Base-by-base conservation (phyloP, 1,140 invertebrate species). In the Halotydeus destructor region DNA sequence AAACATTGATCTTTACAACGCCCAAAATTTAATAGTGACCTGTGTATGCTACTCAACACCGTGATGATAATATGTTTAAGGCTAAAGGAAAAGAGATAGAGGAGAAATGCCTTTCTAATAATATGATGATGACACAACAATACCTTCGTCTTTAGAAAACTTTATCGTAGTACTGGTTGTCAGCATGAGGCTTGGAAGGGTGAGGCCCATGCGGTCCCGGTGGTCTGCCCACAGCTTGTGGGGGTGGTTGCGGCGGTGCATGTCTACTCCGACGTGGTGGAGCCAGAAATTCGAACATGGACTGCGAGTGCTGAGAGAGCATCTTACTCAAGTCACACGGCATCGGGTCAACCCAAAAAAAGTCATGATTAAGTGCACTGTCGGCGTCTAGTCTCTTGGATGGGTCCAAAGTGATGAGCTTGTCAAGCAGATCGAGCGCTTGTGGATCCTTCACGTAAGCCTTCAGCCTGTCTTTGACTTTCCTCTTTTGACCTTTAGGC, bases 261-360 rank as follows among this genome's bases (percentile, higher is more conserved):
- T n/a, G n/a, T n/a, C n/a, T n/a, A n/a, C n/a, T n/a, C n/a, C 60
- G 40, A n/a, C 61, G 49, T 1, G 79, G 78, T 1, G 83, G 84
- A 0, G 85, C 83, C 34, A 91, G 61, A 57, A 82, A 94, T 59
- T 94, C 88, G 56, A 94, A 94, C 85, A 93, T 94, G 57, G 82
- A 89, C 51, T 85, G 83, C 0, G 75, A 76, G 56, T 91, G 84
- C 53, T 88, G 80, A 0, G 81, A 81, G 34, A 96, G 60, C 84
- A 93, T 93, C 63, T 80, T 82, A 22, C 72, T 78, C 1, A 94
- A 62, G 55, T 91, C 84, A 54, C 74, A 76, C 0, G 88, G 86
- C 75, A 89, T 80, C 23, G 93, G 91, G 57, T 93, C 86, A 1
- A 75, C 83, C 84, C 86, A 97, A 59, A 97, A 98, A 59, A 97